phyloP scores from a whole-genome alignment of 1,140 invertebrate genomes.

The Zelostemma sp. region DNA sequence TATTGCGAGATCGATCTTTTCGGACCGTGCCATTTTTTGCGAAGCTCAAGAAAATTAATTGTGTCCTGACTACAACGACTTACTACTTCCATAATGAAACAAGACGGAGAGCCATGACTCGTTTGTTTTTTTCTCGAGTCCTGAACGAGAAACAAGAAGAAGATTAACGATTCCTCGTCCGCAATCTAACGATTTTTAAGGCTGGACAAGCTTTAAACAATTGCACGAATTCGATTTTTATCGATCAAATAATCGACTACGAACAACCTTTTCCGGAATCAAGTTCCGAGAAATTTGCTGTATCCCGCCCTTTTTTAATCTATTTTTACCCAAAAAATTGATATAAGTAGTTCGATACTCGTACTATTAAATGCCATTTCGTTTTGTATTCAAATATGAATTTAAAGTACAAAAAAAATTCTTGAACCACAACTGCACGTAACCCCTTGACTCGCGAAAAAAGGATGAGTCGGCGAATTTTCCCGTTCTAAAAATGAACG shows the following conservation, averaged over 20 bases:
- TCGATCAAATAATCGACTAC: too few relatives aligned
- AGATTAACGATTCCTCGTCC: constrained; percentile 18
- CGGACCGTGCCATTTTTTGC: constrained; percentile 11
- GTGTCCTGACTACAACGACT: constrained; percentile 17
- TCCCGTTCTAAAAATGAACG: too few relatives aligned
- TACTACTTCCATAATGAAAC: constrained; percentile 8
- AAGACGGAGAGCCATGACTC: constrained; percentile 10
- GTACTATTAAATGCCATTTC: too few relatives aligned
- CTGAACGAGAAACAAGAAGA: background rate
- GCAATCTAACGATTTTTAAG: constrained; percentile 12
- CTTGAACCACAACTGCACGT: too few relatives aligned
- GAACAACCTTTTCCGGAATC: background rate
- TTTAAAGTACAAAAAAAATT: too few relatives aligned
- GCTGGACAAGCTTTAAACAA: too few relatives aligned
- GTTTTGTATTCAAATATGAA: too few relatives aligned
- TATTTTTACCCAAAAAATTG: too few relatives aligned
- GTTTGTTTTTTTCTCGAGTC: background rate
- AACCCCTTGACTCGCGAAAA: too few relatives aligned
- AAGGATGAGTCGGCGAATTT: background rate
- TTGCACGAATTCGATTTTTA: too few relatives aligned
- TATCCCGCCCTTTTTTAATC: too few relatives aligned
- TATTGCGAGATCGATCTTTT: constrained; percentile 17
- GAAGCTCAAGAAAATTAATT: constrained; percentile 17
- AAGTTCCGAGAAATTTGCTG: background rate
- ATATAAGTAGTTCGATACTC: too few relatives aligned